A percentile compares a stretch with the other conserved stretches of the same genome.
These are phyloP conservation scores for Tiaroga cobitis DNA, from an alignment of 2,797 vertebrate genomes.

Conservation along the genomic window DNA sequence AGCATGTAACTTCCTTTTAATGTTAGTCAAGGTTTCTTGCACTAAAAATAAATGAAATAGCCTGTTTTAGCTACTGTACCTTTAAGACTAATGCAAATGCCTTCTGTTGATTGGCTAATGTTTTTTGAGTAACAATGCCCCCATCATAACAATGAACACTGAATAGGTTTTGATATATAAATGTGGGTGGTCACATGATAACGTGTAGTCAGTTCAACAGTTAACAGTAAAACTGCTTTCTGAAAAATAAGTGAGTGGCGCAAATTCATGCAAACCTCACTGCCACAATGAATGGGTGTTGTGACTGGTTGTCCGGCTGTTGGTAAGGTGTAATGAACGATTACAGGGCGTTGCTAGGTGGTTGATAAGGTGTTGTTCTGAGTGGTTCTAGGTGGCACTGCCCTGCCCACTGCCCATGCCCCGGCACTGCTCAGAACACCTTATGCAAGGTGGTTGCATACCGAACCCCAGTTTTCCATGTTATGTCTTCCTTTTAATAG, in stretches of 20 bases:
- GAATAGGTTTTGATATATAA: not conserved
- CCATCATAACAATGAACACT: constrained; percentile 6
- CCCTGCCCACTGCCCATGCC: too few relatives aligned
- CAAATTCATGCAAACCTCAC: not conserved
- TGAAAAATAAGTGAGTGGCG: too few relatives aligned
- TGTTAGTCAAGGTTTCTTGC: not conserved
- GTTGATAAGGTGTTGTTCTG: not conserved
- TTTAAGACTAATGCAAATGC: not conserved
- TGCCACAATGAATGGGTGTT: not conserved
- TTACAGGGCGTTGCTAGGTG: not conserved
- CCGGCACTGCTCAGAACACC: not conserved
- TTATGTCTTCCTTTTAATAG: not conserved
- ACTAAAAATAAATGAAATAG: not conserved
- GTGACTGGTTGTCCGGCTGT: not conserved
- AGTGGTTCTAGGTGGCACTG: not conserved
- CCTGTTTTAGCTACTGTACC: not conserved
- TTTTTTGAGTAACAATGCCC: constrained; percentile 1
- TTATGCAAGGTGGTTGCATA: not conserved
- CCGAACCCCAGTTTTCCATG: not conserved
- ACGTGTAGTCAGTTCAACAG: not conserved
- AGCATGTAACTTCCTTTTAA: not conserved
- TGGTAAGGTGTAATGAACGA: not conserved
- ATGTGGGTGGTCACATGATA: not conserved
- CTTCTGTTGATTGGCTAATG: not conserved
- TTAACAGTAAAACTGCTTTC: not conserved